A percentile compares a stretch with the other conserved stretches of the same genome.
Evolutionary conservation across 2,888 invertebrate genomes (phyloP).

Genomic region (Cantharis rustica): DNA sequence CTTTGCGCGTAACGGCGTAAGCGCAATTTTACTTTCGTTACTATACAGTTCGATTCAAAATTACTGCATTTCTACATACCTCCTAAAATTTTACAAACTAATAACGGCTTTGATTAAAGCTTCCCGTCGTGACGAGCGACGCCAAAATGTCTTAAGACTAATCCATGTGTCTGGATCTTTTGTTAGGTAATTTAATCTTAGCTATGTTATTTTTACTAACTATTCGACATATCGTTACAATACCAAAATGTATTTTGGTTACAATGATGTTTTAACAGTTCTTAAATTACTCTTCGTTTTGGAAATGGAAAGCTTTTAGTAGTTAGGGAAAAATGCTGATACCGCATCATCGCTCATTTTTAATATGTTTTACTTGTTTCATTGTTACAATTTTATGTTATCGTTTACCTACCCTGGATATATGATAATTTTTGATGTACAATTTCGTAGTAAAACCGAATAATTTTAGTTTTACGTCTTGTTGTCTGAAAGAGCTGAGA

Average conservation of each 20-base stretch:
- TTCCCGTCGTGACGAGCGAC: conserved; percentile 13
- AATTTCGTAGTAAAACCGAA: too few relatives aligned
- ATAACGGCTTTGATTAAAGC: background rate
- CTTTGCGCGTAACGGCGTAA: conserved; percentile 19
- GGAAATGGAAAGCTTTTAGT: background rate
- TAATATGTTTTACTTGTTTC: too few relatives aligned
- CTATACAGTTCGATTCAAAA: conserved; percentile 13
- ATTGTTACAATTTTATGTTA: too few relatives aligned
- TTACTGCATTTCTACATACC: background rate
- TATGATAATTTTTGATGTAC: too few relatives aligned
- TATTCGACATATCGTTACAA: background rate
- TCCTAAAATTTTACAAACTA: background rate
- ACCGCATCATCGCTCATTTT: background rate
- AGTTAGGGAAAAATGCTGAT: background rate
- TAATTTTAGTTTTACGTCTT: too few relatives aligned
- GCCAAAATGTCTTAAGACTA: conserved; percentile 26
- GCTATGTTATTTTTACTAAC: conserved; percentile 31
- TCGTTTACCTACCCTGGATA: too few relatives aligned
- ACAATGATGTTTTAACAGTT: background rate
- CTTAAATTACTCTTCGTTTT: background rate
- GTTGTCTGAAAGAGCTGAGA: too few relatives aligned
- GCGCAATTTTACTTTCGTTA: background rate
- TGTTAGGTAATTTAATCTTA: conserved; percentile 35
- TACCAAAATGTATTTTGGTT: background rate
- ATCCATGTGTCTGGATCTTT: conserved; percentile 31